A percentile compares a stretch with the other conserved stretches of the same genome.
phyloP scores from a whole-genome alignment of 2,888 invertebrate species.

The Actias luna region DNA sequence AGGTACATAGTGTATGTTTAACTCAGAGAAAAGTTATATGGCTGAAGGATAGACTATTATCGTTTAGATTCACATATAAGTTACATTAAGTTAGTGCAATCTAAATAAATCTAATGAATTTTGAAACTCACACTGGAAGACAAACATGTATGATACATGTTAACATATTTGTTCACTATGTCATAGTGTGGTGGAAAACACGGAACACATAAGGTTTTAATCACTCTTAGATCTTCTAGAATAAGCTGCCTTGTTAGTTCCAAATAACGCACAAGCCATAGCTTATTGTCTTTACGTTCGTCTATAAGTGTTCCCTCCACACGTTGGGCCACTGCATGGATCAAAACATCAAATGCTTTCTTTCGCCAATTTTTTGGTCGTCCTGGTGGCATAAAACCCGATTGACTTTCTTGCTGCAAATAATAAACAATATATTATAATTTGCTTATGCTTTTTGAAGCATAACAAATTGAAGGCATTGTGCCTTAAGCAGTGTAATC shows the following conservation, averaged over 20 bases:
- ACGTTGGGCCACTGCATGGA: conserved; percentile 89
- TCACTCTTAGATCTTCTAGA: conserved; percentile 94
- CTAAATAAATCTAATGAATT: not conserved
- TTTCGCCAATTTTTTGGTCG: conserved; percentile 95
- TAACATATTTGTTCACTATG: conserved; percentile 94
- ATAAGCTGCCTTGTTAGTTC: conserved; percentile 94
- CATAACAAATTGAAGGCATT: no score
- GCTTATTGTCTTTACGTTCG: conserved; percentile 93
- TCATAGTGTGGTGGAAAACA: conserved; percentile 98
- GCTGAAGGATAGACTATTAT: no score
- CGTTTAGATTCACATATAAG: no score
- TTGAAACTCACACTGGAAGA: conserved; percentile 86
- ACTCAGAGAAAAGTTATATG: no score
- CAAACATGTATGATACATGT: conserved; percentile 96
- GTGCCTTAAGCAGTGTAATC: no score
- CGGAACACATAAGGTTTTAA: conserved; percentile 93
- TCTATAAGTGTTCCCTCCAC: conserved; percentile 98
- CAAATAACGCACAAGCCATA: conserved; percentile 97
- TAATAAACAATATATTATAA: conserved; percentile 7
- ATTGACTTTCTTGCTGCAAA: conserved; percentile 86
- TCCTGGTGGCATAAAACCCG: conserved; percentile 96
- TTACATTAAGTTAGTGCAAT: no score
- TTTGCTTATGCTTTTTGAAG: no score
- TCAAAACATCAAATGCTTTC: conserved; percentile 91
- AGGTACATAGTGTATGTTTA: no score